Percentiles rank a stretch among this genome's conserved stretches.
phyloP scores from a whole-genome alignment of 2,113 vertebrate species.

The Dromas ardeola region DNA sequence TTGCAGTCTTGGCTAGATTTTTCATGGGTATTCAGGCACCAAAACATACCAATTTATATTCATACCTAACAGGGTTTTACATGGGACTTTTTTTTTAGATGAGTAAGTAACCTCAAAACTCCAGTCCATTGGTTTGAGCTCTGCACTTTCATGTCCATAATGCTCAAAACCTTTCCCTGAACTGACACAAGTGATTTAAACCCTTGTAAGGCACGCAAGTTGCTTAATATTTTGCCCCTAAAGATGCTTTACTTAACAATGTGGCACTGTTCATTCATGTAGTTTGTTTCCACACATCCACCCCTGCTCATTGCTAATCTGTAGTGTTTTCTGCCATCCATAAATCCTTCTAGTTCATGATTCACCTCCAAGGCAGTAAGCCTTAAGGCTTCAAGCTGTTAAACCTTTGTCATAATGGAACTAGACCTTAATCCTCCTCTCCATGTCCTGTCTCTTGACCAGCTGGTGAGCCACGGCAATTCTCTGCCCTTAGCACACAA shows the following conservation, averaged over 20 bases:
- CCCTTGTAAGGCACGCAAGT: not conserved
- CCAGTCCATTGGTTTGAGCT: not conserved
- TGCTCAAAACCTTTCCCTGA: not conserved
- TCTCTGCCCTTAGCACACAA: not conserved
- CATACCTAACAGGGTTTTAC: not conserved
- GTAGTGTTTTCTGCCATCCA: not conserved
- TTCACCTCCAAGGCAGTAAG: not conserved
- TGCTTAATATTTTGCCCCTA: not conserved
- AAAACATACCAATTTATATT: not conserved
- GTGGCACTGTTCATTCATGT: not conserved
- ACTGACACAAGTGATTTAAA: not conserved
- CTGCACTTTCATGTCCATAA: not conserved
- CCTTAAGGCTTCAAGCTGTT: not conserved
- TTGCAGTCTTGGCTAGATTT: not conserved
- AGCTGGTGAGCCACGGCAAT: not conserved
- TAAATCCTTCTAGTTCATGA: not conserved
- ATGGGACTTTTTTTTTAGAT: not conserved
- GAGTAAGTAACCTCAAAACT: not conserved
- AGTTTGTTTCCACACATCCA: not conserved
- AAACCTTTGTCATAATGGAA: not conserved
- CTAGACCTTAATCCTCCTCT: not conserved
- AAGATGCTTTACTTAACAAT: not conserved
- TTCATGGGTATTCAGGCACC: not conserved
- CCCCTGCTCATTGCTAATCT: not conserved
- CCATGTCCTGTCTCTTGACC: not conserved